Evolutionary conservation across 2,888 invertebrate genomes (phyloP), one percentile per base, ranked within the genome.

Genomic region (Lepidocyrtinus sp.): DNA sequence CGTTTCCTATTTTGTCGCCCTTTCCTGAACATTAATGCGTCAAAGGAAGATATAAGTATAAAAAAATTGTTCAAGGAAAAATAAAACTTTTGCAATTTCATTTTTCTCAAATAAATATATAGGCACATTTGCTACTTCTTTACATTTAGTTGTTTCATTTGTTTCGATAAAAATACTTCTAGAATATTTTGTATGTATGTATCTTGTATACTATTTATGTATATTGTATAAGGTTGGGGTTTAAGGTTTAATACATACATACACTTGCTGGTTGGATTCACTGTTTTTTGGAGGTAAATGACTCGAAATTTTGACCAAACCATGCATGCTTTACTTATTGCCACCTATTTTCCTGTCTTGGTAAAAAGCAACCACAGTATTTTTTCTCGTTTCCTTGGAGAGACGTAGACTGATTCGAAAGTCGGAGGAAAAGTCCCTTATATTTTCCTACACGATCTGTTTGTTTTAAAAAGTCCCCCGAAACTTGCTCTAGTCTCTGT

Each of bases 11-110:
- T 36, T 59, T 17, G 22, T 63, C n/a, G 19, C 62, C 63, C 62
- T 63, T 69, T 25, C 26, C 27, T 55, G 24, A 21, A 24, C 21
- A 46, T 55, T 73, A 72, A 72, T 55, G 55, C 50, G 50, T 50
- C 25, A 25, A 9, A 61, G 15, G n/a, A n/a, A n/a, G n/a, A n/a
- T n/a, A n/a, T n/a, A n/a, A n/a, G n/a, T n/a, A n/a, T n/a, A n/a
- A 63, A 25, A 19, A 62, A 71, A 73, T 64, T 64, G 73, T 73
- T 71, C 59, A 63, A 70, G 36, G 63, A 71, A 36, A 27, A 45
- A 68, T 65, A 61, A 78, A 72, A 67, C 67, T 78, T 78, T 78
- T 77, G 65, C 71, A 71, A 71, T 71, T 70, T 61, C 65, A 71
- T 46, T 46, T 27, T 61, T 62, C 25, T 68, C 45, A 36, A 36